Conservation (phyloP, 1,140 invertebrate species). For the Wiebesia pumilae region DNA sequence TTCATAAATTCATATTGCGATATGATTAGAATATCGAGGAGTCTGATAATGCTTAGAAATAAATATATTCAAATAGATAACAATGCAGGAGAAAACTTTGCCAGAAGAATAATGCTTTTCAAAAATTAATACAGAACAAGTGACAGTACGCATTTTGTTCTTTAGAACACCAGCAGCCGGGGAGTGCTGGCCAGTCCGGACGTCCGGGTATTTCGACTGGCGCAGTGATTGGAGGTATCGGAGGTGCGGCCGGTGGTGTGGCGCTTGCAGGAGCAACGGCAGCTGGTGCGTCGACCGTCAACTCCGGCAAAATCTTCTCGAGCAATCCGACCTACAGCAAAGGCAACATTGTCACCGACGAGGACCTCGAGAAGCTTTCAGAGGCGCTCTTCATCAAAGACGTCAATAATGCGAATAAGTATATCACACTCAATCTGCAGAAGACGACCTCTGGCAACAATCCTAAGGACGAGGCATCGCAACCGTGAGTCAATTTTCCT, state of each 20-base stretch:
- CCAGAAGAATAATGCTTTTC: background rate
- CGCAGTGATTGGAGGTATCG: slow-evolving; percentile 50
- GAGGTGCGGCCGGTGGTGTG: slow-evolving; percentile 41
- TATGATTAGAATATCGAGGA: background rate
- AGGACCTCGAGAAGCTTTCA: slow-evolving; percentile 80
- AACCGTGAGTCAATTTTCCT: slow-evolving; percentile 77
- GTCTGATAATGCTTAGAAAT: background rate
- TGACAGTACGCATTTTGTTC: background rate
- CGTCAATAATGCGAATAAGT: slow-evolving; percentile 80
- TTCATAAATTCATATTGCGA: background rate
- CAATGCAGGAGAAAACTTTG: background rate
- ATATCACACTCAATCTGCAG: slow-evolving; percentile 83
- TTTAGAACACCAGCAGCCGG: background rate
- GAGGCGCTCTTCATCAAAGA: slow-evolving; percentile 84
- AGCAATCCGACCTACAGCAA: slow-evolving; percentile 70
- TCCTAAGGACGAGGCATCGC: slow-evolving; percentile 81
- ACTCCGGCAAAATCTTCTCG: slow-evolving; percentile 58
- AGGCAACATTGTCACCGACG: slow-evolving; percentile 74
- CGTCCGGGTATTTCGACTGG: slow-evolving; percentile 35
- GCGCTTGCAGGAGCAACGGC: slow-evolving; percentile 34
- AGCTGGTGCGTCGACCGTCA: background rate
- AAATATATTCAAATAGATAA: too few species aligned
- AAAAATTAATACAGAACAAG: background rate
- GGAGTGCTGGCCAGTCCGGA: slow-evolving; percentile 4
- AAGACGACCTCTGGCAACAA: slow-evolving; percentile 81